Evolutionary conservation across 2,113 vertebrate species (phyloP).

Genomic region (Loxodonta africana): DNA sequence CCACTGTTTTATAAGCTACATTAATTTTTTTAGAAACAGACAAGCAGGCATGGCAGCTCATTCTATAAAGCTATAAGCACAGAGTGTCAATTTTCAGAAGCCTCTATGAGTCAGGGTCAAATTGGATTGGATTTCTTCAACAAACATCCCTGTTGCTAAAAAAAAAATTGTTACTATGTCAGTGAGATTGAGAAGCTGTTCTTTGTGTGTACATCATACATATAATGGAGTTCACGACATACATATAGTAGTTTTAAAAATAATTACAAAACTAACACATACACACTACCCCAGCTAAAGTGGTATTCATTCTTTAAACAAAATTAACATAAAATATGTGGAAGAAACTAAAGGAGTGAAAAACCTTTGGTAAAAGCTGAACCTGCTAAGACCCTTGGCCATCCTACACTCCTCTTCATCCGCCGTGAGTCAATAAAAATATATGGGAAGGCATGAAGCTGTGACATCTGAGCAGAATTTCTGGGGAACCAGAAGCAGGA

Average conservation of each 20-base stretch:
- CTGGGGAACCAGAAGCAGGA: neutral
- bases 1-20: neutral
- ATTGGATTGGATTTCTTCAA: neutral
- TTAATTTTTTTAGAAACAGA: conserved; percentile 7
- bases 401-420: neutral
- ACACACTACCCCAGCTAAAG: neutral
- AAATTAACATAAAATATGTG: neutral
- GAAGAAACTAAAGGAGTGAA: neutral
- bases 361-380: neutral
- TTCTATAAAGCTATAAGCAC: neutral
- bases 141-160: neutral
- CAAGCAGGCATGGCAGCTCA: neutral
- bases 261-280: neutral
- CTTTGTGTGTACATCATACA: neutral
- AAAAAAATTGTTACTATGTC: neutral
- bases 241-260: neutral
- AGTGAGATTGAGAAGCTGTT: neutral
- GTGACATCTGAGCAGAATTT: neutral
- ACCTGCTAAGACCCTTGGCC: neutral
- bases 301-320: neutral
- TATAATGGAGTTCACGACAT: neutral
- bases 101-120: neutral
- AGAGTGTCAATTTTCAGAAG: neutral
- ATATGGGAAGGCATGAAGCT: neutral
- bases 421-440: neutral